Conservation (phyloP, 2,888 invertebrate genomes). For the Allygus modestus region DNA sequence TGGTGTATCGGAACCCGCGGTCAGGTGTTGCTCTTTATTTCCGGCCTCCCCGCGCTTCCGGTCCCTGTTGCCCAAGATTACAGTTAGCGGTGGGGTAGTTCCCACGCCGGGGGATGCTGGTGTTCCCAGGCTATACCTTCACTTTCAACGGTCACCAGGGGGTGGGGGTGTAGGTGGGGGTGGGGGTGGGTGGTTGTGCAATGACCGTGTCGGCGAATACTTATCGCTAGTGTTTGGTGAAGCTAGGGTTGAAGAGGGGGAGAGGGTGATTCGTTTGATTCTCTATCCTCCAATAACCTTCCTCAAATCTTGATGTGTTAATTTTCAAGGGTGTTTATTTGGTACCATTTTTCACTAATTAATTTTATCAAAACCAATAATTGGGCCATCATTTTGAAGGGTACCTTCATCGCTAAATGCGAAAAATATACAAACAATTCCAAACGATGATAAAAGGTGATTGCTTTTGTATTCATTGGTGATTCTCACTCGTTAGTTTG, state of each 20-base stretch:
- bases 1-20: conserved; percentile 25
- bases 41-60: conserved; percentile 44
- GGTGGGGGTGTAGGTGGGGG: background rate
- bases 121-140: conserved; percentile 39
- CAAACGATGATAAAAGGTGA: too few species aligned
- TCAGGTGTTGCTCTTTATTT: conserved; percentile 25
- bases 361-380: too few species aligned
- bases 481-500: too few species aligned
- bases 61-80: conserved; percentile 45
- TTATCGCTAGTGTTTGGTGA: background rate
- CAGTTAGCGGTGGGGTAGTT: conserved; percentile 39
- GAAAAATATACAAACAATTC: too few species aligned
- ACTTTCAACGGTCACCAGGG: conserved; percentile 49
- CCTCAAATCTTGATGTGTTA: too few species aligned
- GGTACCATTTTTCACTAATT: too few species aligned
- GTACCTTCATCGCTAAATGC: too few species aligned
- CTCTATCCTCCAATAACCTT: too few species aligned
- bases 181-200: conserved; percentile 20
- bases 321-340: too few species aligned
- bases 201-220: background rate
- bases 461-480: too few species aligned
- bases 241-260: background rate
- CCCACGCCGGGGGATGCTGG: conserved; percentile 39
- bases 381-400: too few species aligned
- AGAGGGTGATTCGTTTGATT: too few species aligned